phyloP scores from a whole-genome alignment of 1,140 invertebrate genomes.

The Drosophila nasuta region DNA sequence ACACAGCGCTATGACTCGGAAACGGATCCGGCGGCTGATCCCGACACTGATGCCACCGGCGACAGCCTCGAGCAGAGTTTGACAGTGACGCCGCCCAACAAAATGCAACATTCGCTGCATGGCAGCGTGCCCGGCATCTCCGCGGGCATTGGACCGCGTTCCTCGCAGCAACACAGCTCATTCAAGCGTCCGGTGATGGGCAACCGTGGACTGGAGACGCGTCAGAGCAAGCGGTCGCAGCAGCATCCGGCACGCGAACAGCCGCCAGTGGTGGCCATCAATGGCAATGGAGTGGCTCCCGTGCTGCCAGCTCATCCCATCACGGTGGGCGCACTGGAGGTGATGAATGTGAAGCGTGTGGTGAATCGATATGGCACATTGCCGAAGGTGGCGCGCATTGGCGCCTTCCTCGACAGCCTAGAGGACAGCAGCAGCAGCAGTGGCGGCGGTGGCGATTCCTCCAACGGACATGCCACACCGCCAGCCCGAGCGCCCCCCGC shows the following conservation, averaged over 20 bases:
- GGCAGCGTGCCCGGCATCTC: conserved; percentile 60
- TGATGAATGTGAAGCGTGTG: conserved; percentile 97
- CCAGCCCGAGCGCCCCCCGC: conserved; percentile 33
- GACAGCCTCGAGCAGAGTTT: conserved; percentile 76
- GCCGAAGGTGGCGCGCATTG: conserved; percentile 97
- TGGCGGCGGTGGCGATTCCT: conserved; percentile 19
- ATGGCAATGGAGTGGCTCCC: conserved; percentile 40
- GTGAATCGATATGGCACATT: conserved; percentile 98
- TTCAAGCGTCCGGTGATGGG: conserved; percentile 87
- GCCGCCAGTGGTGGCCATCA: conserved; percentile 8
- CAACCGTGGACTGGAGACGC: conserved; percentile 85
- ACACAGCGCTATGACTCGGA: conserved; percentile 86
- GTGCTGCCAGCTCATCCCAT: conserved; percentile 75
- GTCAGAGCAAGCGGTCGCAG: conserved; percentile 87
- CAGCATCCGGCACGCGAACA: conserved; percentile 84
- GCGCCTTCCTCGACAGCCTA: conserved; percentile 97
- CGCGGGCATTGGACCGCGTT: conserved; percentile 68
- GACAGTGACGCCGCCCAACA: conserved; percentile 50
- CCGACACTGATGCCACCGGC: conserved; percentile 87
- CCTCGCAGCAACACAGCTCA: conserved; percentile 84
- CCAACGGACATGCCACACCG: conserved; percentile 68
- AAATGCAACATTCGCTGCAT: conserved; percentile 83
- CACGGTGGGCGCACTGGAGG: conserved; percentile 95
- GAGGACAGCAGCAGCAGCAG: conserved; percentile 82
- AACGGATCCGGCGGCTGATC: conserved; percentile 87